Conservation (phyloP, 2,888 invertebrate genomes). For the Eumacrocentrus americanus region DNA sequence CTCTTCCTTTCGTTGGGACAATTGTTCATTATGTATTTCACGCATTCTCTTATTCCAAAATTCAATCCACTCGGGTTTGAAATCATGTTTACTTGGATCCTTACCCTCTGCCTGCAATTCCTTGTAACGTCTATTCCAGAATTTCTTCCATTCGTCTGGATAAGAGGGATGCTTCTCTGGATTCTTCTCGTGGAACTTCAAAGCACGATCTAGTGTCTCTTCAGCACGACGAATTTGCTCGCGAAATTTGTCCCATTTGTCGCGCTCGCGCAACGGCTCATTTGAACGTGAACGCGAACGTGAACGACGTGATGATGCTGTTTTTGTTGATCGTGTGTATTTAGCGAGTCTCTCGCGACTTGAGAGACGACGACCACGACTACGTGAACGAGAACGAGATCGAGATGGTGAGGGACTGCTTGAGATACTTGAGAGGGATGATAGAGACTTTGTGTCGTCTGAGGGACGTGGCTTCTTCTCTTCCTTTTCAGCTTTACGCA, state of each 20-base stretch:
- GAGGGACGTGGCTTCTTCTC: conserved; percentile 47
- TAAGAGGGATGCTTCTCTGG: conserved; percentile 89
- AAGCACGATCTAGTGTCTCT: conserved; percentile 68
- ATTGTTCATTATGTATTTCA: conserved; percentile 75
- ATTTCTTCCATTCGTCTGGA: conserved; percentile 88
- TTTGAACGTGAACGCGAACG: conserved; percentile 46
- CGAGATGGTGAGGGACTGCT: conserved; percentile 60
- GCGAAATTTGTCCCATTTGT: conserved; percentile 65
- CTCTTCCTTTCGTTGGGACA: conserved; percentile 72
- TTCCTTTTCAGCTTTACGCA: conserved; percentile 47
- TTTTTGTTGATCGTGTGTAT: conserved; percentile 19
- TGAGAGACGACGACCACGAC: conserved; percentile 31
- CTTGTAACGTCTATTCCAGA: conserved; percentile 84
- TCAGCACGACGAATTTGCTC: conserved; percentile 61
- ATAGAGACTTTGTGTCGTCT: conserved; percentile 62
- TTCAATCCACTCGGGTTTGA: conserved; percentile 87
- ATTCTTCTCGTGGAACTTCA: conserved; percentile 80
- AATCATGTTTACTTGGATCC: conserved; percentile 81
- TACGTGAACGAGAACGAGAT: conserved; percentile 53
- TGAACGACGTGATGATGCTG: conserved; percentile 31
- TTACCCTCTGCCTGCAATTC: conserved; percentile 76
- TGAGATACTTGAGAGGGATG: conserved; percentile 65
- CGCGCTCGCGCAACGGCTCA: conserved; percentile 60
- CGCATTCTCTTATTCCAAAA: conserved; percentile 86
- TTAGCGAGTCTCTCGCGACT: conserved; percentile 21